Evolutionary conservation across 2,888 invertebrate genomes (phyloP).

Genomic region (Spicauda simplicius): DNA sequence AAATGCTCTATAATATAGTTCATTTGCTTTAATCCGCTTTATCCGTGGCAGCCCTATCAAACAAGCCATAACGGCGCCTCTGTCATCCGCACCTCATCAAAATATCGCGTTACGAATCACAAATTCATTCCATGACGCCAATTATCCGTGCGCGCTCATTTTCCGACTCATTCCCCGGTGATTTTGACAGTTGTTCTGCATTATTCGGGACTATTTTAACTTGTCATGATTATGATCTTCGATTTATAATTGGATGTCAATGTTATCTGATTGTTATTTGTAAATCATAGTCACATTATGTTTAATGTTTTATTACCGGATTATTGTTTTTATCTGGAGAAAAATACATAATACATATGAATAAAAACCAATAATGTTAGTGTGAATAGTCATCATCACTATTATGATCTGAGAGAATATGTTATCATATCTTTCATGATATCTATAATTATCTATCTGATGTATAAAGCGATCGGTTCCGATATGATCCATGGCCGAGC

Average conservation of each 20-base stretch:
- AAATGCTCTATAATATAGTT: constrained; percentile 11
- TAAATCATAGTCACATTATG: too few species aligned
- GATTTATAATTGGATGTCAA: neutral
- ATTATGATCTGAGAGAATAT: too few species aligned
- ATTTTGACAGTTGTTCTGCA: constrained; percentile 32
- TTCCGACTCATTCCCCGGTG: constrained; percentile 81
- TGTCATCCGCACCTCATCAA: constrained; percentile 75
- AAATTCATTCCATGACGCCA: constrained; percentile 77
- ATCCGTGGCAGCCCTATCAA: constrained; percentile 36
- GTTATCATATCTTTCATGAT: too few species aligned
- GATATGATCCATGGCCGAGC: too few species aligned
- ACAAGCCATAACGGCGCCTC: constrained; percentile 39
- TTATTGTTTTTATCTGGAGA: too few species aligned
- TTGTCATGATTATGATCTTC: neutral
- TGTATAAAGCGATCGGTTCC: too few species aligned
- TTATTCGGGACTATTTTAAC: constrained; percentile 15
- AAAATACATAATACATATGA: too few species aligned
- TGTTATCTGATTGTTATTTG: too few species aligned
- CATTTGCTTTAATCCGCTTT: constrained; percentile 27
- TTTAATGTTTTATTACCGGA: too few species aligned
- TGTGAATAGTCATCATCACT: too few species aligned
- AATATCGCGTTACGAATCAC: constrained; percentile 81
- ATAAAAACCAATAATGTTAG: too few species aligned
- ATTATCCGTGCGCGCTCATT: constrained; percentile 80
- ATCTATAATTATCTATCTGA: too few species aligned